Evolutionary conservation across 2,113 vertebrate species (phyloP).

Genomic region (Bubo blakistoni): DNA sequence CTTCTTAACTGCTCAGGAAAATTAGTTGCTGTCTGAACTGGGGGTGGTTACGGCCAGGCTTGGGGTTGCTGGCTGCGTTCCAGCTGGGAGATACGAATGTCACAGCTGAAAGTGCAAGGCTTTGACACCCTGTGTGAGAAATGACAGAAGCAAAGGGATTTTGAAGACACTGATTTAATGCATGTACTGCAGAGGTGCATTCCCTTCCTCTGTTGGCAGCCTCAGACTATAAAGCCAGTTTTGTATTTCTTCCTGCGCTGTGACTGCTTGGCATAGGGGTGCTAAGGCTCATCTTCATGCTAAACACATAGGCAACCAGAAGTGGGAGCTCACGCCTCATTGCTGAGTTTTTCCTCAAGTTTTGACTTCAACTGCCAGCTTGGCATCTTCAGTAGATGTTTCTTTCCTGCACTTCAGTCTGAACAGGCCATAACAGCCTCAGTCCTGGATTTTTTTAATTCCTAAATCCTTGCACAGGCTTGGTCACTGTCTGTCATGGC

Average conservation of each 20-base stretch:
- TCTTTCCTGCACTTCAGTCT: not conserved
- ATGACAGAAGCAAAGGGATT: not conserved
- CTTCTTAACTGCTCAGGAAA: not conserved
- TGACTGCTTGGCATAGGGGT: not conserved
- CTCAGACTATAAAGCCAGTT: not conserved
- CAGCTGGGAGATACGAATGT: not conserved
- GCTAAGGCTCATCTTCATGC: not conserved
- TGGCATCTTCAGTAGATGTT: not conserved
- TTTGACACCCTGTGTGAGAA: not conserved
- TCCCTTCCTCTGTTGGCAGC: not conserved
- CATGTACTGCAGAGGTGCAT: not conserved
- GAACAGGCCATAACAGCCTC: not conserved
- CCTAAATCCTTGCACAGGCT: not conserved
- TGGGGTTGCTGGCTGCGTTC: not conserved
- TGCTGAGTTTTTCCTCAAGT: not conserved
- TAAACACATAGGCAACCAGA: not conserved
- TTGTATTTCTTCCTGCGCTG: not conserved
- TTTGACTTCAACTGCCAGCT: not conserved
- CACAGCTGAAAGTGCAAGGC: not conserved
- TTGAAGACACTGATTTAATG: not conserved
- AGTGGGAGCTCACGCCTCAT: not conserved
- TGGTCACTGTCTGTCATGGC: not conserved
- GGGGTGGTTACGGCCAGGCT: not conserved
- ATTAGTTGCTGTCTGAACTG: not conserved
- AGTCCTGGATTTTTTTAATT: not conserved